phyloP scores from a whole-genome alignment of 2,888 invertebrate species.

The Chymomyza caudatula region DNA sequence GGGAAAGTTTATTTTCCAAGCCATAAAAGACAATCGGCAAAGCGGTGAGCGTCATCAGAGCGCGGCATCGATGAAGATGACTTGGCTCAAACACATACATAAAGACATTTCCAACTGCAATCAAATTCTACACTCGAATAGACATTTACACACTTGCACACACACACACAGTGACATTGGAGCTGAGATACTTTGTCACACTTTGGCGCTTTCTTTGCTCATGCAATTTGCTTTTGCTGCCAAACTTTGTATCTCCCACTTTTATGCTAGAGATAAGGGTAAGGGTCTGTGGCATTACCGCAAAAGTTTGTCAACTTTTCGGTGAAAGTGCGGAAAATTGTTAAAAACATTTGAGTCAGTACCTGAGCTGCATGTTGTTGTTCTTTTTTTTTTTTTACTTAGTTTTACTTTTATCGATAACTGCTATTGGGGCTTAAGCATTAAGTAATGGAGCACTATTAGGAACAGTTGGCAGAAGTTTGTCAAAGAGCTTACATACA shows the following conservation, averaged over 20 bases:
- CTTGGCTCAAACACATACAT: slow-evolving; percentile 53
- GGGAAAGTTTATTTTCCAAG: slow-evolving; percentile 70
- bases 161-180: background rate
- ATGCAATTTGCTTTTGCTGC: slow-evolving; percentile 24
- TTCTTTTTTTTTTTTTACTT: slow-evolving; percentile 43
- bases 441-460: slow-evolving; percentile 63
- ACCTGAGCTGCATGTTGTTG: slow-evolving; percentile 31
- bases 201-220: slow-evolving; percentile 44
- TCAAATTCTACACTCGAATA: slow-evolving; percentile 75
- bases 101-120: slow-evolving; percentile 73
- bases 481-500: slow-evolving; percentile 12
- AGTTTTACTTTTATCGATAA: slow-evolving; percentile 48
- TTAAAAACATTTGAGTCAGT: slow-evolving; percentile 25
- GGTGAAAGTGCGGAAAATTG: slow-evolving; percentile 55
- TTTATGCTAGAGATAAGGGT: background rate
- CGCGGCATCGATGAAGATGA: slow-evolving; percentile 55
- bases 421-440: slow-evolving; percentile 49
- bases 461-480: slow-evolving; percentile 31
- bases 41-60: slow-evolving; percentile 30
- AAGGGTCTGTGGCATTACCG: background rate
- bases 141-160: slow-evolving; percentile 49
- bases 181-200: slow-evolving; percentile 56
- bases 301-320: slow-evolving; percentile 48
- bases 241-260: background rate
- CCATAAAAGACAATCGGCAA: slow-evolving; percentile 69